Conservation (phyloP, 1,140 invertebrate species). For the Drosophila repleta region DNA sequence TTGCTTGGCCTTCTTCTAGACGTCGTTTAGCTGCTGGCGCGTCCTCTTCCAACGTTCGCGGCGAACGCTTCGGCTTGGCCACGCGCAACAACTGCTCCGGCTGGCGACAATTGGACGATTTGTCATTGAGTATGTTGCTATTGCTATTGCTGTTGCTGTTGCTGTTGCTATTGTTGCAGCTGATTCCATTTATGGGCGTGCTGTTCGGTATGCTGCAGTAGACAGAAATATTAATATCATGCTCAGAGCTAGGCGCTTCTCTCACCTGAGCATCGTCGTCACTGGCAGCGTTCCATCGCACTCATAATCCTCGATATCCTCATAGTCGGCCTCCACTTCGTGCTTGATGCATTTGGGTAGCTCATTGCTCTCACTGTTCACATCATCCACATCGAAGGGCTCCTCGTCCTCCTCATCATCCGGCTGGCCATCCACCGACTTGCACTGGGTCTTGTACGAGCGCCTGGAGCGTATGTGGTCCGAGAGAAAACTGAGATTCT, state of each 20-base stretch:
- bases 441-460: constrained; percentile 67
- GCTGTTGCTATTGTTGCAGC: constrained; percentile 1
- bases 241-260: neutral
- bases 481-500: constrained; percentile 76
- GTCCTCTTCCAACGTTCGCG: constrained; percentile 13
- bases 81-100: constrained; percentile 41
- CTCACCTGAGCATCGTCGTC: constrained; percentile 68
- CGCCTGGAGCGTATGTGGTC: constrained; percentile 77
- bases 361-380: constrained; percentile 57
- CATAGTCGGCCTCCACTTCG: constrained; percentile 55
- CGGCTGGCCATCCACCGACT: constrained; percentile 8
- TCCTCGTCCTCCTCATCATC: constrained; percentile 54
- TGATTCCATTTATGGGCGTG: constrained; percentile 26
- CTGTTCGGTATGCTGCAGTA: constrained; percentile 54
- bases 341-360: constrained; percentile 49
- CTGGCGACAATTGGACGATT: constrained; percentile 29
- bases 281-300: constrained; percentile 64
- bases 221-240: constrained; percentile 5
- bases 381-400: constrained; percentile 54
- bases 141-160: constrained; percentile 19
- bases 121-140: constrained; percentile 48
- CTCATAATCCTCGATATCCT: constrained; percentile 47
- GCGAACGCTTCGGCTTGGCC: constrained; percentile 30
- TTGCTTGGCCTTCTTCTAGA: neutral
- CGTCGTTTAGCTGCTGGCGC: constrained; percentile 18